Evolutionary conservation across 1,140 invertebrate species (phyloP), one percentile per base, ranked within the genome.

Genomic region (Zaprionus camerounensis): DNA sequence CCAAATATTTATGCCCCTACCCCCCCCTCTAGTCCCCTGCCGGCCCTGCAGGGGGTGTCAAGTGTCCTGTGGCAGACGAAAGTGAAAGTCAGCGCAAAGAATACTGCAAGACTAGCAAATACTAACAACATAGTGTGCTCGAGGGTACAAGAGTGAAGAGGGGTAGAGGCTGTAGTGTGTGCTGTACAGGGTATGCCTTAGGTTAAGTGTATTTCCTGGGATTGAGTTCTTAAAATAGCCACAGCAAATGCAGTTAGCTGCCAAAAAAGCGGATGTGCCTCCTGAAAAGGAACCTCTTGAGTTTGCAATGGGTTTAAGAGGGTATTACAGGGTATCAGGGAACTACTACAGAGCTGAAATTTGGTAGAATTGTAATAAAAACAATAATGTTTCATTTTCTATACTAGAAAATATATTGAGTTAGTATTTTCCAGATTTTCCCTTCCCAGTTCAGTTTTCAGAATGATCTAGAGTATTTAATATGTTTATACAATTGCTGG

Each of bases 81-180:
- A 88, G 84, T 87, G 85, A 88, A 90, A 90, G 84, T 84, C 75
- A 80, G 65, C 63, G 64, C 51, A 49, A 68, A 61, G 64, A 59
- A 72, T 63, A 66, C 28, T 71, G 69, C 74, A 77, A 63, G 69
- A 62, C 28, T 24, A 67, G 63, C 69, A 67, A 77, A 72, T 66
- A 36, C 56, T 61, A 44, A 28, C 71, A 51, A 61, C 20, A 61
- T 61, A 68, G 46, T 28, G 36, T 15, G 34, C 38, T 7, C 5
- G 17, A 46, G 41, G 41, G 41, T 12, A n/a, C 13, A n/a, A 41
- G 15, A 7, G 5, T 5, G 38, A 5, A 15, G 0, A n/a, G 38
- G 15, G 15, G 41, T 7, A 9, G 41, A 2, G 41, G 1, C n/a
- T 46, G 38, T n/a, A 6, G 38, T n/a, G 38, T 41, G 15, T 41